Conservation (phyloP, 2,797 vertebrate species). For the Enteromius trimaculatus region DNA sequence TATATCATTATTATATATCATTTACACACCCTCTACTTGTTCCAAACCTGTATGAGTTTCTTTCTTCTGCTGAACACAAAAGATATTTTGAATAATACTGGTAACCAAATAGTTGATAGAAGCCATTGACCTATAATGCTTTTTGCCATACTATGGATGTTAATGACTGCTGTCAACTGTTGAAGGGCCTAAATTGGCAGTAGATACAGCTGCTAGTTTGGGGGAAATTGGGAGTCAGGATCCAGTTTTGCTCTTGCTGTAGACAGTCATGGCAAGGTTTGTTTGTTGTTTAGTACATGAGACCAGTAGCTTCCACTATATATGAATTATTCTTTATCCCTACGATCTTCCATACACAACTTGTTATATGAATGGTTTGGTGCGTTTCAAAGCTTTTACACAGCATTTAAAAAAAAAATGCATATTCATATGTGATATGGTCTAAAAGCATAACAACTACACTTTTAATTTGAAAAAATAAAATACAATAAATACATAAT, state of each 20-base stretch:
- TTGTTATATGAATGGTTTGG: background rate
- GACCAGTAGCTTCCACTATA: background rate
- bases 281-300: conserved; percentile 26
- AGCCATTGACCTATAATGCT: background rate
- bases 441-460: background rate
- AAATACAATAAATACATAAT: no score
- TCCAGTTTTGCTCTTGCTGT: conserved; percentile 56
- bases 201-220: conserved; percentile 61
- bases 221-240: conserved; percentile 60
- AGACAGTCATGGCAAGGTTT: conserved; percentile 36
- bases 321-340: background rate
- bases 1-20: background rate
- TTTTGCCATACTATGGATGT: background rate
- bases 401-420: background rate
- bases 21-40: background rate
- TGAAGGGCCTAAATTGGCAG: conserved; percentile 60
- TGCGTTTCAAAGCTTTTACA: background rate
- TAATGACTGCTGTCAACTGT: background rate
- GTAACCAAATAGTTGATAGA: background rate
- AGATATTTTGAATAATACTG: background rate
- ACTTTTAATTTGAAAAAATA: background rate
- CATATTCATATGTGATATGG: background rate
- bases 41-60: background rate
- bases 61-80: background rate
- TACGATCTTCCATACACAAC: background rate